Base-by-base conservation (phyloP, 2,888 invertebrate genomes). In the Lampropteryx suffumata region DNA sequence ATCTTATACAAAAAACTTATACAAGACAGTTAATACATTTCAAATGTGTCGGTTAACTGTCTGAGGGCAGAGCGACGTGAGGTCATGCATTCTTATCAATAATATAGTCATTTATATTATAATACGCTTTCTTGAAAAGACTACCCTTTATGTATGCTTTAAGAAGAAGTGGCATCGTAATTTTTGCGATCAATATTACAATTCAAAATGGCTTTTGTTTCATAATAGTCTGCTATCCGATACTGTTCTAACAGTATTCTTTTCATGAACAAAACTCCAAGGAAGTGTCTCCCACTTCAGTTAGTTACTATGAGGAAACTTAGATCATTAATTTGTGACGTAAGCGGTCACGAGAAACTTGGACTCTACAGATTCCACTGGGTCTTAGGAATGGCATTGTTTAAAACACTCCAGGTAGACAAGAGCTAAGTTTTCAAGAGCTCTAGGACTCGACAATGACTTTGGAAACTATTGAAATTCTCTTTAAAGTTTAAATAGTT, bases 261-360 rank as follows among this genome's bases (percentile, higher is more conserved):
- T 13, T 33, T 33, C 17, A 43, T 43, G 27, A 33, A 24, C 32
- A 44, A 47, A 47, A 34, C 29, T 43, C 8, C 26, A 28, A 24
- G 33, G 40, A 48, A 40, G 32, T 37, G 26, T 35, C 40, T 48
- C 48, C 45, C 36, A 48, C 45, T 58, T 35, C 46, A 56, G 47
- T 35, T 44, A 56, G 47, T 56, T 46, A 41, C 58, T 46, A 43
- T 29, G 54, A 48, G 48, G 34, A 48, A 62, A 62, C 56, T 62
- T 59, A 56, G 52, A 59, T 62, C 62, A 62, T 62, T 62, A 62
- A 56, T 58, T 48, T 46, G 45, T 50, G 44, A 54, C 51, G 56
- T 52, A 52, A 59, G 56, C 55, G 57, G 57, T 50, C 55, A 50
- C 54, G 44, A 52, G 55, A 47, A 57, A 55, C 56, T 62, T 53